Evolutionary conservation across 2,888 invertebrate genomes (phyloP), one percentile per base, ranked within the genome.

Genomic region (Dione juno): DNA sequence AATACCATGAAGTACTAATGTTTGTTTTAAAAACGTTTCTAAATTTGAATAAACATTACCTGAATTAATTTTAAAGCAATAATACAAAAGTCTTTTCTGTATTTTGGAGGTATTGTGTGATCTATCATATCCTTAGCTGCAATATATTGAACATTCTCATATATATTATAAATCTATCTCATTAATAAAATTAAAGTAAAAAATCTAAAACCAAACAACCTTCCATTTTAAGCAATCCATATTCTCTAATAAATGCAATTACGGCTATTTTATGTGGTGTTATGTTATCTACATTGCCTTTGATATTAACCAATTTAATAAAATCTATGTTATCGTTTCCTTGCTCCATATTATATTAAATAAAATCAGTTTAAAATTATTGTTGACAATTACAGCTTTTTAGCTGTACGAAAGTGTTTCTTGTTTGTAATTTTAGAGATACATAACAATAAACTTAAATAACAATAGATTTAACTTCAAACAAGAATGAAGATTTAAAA

Each of bases 221-320:
- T 88, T 92, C 90, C 43, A 91, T 84, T 86, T 94, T 94, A 78
- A 96, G 93, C 77, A 95, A 89, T 65, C 96, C 95, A 89, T 96
- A 97, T 83, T 96, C 96, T 79, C 95, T 94, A 53, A 97, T 96
- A 80, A 97, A 94, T 69, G 96, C 94, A 6, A 96, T 94, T 13
- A 97, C 95, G 2, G 96, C 95, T 77, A 97, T 94, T 94, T 97
- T 96, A 80, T 97, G 97, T 0, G 97, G 96, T 0, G 97, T 97
- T 66, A 97, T 89, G 79, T 94, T 94, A 85, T 96, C 96, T 76
- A 93, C 90, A 78, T 94, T 89, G 50, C 88, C 88, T 78, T 88
- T 92, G 8, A 84, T 77, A 74, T 88, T 90, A 35, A 89, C 84
- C 68, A 92, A 77, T 79, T 90, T 93, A 13, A 85, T 80, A 71